Evolutionary conservation across 1,140 invertebrate species (phyloP).

Genomic region (Caenorhabditis inopinata): DNA sequence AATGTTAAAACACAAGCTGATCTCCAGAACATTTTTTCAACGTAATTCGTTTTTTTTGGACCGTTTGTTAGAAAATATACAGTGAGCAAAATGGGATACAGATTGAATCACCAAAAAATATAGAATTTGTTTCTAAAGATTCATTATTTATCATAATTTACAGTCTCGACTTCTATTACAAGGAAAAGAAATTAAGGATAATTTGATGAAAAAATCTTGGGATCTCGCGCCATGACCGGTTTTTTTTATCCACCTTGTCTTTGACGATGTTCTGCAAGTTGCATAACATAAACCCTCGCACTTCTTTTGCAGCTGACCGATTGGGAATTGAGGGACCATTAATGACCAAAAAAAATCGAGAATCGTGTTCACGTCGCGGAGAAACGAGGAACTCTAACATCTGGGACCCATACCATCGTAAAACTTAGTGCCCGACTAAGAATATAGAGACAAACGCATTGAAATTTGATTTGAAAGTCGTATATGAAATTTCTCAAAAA

Average conservation of each 20-base stretch:
- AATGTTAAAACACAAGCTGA: too few species aligned
- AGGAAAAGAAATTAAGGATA: background rate
- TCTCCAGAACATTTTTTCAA: too few species aligned
- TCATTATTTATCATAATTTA: too few species aligned
- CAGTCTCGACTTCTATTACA: background rate
- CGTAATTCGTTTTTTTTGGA: too few species aligned
- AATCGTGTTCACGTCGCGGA: background rate
- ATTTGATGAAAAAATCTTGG: background rate
- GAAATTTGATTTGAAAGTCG: background rate
- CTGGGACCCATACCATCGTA: conserved; percentile 12
- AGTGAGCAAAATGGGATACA: too few species aligned
- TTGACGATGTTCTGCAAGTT: conserved; percentile 28
- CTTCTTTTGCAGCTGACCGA: conserved; percentile 4
- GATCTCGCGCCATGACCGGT: background rate
- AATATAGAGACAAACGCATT: background rate
- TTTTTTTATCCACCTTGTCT: background rate
- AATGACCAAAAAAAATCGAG: conserved; percentile 13
- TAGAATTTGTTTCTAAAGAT: too few species aligned
- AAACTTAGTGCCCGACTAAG: background rate
- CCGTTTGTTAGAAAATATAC: too few species aligned
- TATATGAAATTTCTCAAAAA: too few species aligned
- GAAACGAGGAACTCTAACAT: background rate
- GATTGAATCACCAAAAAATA: too few species aligned
- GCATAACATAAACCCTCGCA: conserved; percentile 22
- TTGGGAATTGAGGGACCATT: background rate